Percentiles rank a stretch among this genome's conserved stretches.
phyloP scores from a whole-genome alignment of 2,888 invertebrate genomes.

The Drosophila merina region DNA sequence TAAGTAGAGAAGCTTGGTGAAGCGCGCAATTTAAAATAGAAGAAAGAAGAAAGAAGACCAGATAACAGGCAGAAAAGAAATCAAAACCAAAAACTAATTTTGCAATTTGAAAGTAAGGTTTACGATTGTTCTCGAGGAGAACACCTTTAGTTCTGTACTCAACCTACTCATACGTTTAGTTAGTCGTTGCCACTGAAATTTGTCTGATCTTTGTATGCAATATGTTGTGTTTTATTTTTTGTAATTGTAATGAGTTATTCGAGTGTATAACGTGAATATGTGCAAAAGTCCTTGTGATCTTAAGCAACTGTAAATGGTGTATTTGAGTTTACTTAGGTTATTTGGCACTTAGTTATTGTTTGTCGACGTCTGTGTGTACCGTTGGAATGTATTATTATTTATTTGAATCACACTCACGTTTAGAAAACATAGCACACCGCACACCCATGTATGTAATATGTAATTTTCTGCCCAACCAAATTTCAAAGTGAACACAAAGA shows the following conservation, averaged over 20 bases:
- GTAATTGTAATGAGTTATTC: slow-evolving; percentile 40
- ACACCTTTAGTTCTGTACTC: slow-evolving; percentile 30
- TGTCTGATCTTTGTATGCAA: slow-evolving; percentile 63
- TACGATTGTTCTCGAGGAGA: slow-evolving; percentile 46
- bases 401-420: slow-evolving; percentile 29
- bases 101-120: slow-evolving; percentile 44
- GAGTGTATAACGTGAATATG: slow-evolving; percentile 51
- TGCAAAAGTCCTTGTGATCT: slow-evolving; percentile 53
- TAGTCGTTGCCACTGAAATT: slow-evolving; percentile 51
- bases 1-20: slow-evolving; percentile 41
- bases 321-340: slow-evolving; percentile 46
- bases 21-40: slow-evolving; percentile 55
- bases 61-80: slow-evolving; percentile 22
- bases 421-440: slow-evolving; percentile 27
- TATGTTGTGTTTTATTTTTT: slow-evolving; percentile 63
- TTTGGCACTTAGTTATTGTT: slow-evolving; percentile 25
- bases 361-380: slow-evolving; percentile 35
- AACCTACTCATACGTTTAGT: slow-evolving; percentile 45
- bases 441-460: slow-evolving; percentile 52
- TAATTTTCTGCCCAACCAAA: slow-evolving; percentile 58
- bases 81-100: slow-evolving; percentile 60
- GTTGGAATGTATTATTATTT: slow-evolving; percentile 46
- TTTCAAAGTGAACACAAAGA: slow-evolving; percentile 74
- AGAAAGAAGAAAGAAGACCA: slow-evolving; percentile 40
- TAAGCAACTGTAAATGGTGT: slow-evolving; percentile 57